Percentiles rank a stretch among this genome's conserved stretches.
These are phyloP conservation scores for Hermodice carunculata DNA, from an alignment of 2,888 invertebrate species.

Conservation along the genomic window DNA sequence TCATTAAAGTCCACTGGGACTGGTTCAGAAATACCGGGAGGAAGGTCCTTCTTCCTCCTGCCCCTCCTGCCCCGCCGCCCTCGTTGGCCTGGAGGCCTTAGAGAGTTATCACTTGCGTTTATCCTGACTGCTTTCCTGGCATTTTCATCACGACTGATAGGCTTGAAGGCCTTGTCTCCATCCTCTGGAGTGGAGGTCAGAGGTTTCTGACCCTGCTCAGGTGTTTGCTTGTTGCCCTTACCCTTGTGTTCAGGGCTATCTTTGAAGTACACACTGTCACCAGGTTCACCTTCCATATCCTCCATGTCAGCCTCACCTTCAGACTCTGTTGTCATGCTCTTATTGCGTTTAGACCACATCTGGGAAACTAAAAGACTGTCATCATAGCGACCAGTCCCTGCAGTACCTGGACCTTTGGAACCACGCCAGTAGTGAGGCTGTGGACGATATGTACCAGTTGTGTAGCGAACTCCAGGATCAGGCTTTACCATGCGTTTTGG, in stretches of 20 bases:
- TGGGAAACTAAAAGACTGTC: conserved; percentile 33
- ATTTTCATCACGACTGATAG: background rate
- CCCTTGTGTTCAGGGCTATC: no score
- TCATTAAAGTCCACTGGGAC: conserved; percentile 42
- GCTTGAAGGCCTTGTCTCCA: background rate
- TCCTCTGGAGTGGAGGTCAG: background rate
- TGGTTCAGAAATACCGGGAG: conserved; percentile 33
- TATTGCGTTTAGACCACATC: conserved; percentile 22
- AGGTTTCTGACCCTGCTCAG: background rate
- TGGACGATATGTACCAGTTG: conserved; percentile 34
- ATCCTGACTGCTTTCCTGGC: conserved; percentile 10
- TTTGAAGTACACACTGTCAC: conserved; percentile 5
- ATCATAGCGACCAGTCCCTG: conserved; percentile 33
- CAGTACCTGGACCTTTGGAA: conserved; percentile 2
- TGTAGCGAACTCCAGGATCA: conserved; percentile 30
- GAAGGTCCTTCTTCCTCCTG: conserved; percentile 7
- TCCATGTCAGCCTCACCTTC: conserved; percentile 41
- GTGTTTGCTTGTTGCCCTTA: background rate
- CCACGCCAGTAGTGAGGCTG: conserved; percentile 22
- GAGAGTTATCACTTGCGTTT: no score
- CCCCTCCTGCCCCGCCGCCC: conserved; percentile 13
- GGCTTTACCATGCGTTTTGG: conserved; percentile 20
- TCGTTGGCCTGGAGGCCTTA: no score
- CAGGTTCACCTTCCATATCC: conserved; percentile 16
- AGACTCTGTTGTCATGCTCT: conserved; percentile 25